Percentiles rank a stretch among this genome's conserved stretches.
These are phyloP conservation scores for Diorhabda carinulata DNA, from an alignment of 1,140 invertebrate species.

Conservation along the genomic window DNA sequence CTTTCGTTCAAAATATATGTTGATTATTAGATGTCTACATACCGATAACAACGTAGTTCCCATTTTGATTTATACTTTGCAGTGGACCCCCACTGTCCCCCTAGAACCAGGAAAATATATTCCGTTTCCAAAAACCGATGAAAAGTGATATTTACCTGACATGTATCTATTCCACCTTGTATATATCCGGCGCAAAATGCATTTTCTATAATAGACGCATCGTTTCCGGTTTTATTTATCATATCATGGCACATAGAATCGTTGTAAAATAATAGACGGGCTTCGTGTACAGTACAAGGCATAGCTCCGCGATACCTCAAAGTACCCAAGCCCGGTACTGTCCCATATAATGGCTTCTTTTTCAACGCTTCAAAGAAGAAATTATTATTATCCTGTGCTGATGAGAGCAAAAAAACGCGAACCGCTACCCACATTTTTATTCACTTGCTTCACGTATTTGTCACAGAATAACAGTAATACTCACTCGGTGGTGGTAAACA, in stretches of 20 bases:
- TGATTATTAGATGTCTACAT: slow-evolving; percentile 3
- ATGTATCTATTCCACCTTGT: slow-evolving; percentile 41
- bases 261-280: slow-evolving; percentile 34
- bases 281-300: slow-evolving; percentile 40
- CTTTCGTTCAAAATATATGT: no score
- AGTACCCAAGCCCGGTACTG: slow-evolving; percentile 36
- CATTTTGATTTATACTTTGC: slow-evolving; percentile 27
- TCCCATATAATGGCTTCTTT: slow-evolving; percentile 29
- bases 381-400: no score
- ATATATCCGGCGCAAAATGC: slow-evolving; percentile 44
- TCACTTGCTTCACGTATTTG: no score
- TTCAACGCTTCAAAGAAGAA: slow-evolving; percentile 3
- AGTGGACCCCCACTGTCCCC: slow-evolving; percentile 45
- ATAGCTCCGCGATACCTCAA: slow-evolving; percentile 29
- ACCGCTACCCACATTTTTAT: no score
- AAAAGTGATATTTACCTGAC: slow-evolving; percentile 34
- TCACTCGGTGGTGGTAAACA: slow-evolving; percentile 32
- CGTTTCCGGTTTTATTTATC: slow-evolving; percentile 32
- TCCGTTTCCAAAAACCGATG: no score
- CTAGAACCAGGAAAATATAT: slow-evolving; percentile 24
- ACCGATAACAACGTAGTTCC: slow-evolving; percentile 37
- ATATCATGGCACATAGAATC: slow-evolving; percentile 34
- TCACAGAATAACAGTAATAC: neutral
- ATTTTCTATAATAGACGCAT: slow-evolving; percentile 28
- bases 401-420: no score